A percentile compares a stretch with the other conserved stretches of the same genome.
Evolutionary conservation across 2,113 vertebrate species (phyloP).

Genomic region (Cygnus atratus): DNA sequence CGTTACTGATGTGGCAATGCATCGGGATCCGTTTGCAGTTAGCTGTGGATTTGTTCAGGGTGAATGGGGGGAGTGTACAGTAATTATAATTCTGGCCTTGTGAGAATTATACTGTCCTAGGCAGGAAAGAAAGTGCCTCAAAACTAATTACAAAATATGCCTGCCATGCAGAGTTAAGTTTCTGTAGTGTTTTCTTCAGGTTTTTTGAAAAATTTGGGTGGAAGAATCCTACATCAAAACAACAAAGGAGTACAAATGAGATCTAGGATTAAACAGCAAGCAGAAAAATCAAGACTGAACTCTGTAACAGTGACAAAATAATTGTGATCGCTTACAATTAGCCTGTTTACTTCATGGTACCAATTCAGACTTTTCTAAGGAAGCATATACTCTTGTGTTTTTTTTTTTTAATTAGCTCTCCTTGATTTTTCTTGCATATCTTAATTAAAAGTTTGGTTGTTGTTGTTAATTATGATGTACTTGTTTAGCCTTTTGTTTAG

Average conservation of each 20-base stretch:
- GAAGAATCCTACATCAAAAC: background rate
- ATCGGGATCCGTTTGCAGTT: background rate
- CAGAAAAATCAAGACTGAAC: slow-evolving; percentile 22
- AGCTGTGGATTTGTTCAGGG: background rate
- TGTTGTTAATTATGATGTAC: slow-evolving; percentile 58
- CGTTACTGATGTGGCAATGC: background rate
- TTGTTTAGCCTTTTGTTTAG: slow-evolving; percentile 60
- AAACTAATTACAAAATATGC: background rate
- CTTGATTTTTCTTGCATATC: slow-evolving; percentile 48
- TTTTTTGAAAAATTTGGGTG: background rate
- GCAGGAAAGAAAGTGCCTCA: background rate
- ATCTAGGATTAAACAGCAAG: slow-evolving; percentile 14
- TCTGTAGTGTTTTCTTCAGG: background rate
- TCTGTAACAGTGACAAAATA: slow-evolving; percentile 5
- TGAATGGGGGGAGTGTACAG: background rate
- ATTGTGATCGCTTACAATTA: slow-evolving; percentile 56
- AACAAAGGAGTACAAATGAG: background rate
- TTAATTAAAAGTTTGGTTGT: slow-evolving; percentile 60
- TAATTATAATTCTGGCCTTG: background rate
- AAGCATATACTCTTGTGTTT: background rate
- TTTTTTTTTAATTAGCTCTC: slow-evolving; percentile 26
- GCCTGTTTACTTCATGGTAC: slow-evolving; percentile 5
- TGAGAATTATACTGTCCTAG: background rate
- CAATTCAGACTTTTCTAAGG: slow-evolving; percentile 9
- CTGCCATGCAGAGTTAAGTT: background rate